A percentile compares a stretch with the other conserved stretches of the same genome.
Evolutionary conservation across 1,140 invertebrate genomes (phyloP).

Genomic region (Apis florea): DNA sequence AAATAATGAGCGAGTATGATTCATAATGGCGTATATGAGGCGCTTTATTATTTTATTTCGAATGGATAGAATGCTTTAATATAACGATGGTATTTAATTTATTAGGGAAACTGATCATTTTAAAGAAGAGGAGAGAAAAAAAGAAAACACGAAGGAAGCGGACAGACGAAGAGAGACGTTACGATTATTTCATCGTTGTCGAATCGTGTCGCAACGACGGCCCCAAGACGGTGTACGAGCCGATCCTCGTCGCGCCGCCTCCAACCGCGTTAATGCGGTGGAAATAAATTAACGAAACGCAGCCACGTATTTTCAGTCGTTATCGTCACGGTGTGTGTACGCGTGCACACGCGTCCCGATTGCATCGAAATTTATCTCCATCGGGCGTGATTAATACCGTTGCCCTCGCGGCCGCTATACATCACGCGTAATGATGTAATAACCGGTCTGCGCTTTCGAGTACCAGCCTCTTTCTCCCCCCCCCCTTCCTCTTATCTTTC

Average conservation of each 20-base stretch:
- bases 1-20: conserved; percentile 3
- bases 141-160: too few species aligned
- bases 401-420: conserved; percentile 33
- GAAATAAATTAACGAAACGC: conserved; percentile 53
- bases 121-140: too few species aligned
- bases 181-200: conserved; percentile 15
- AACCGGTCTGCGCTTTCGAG: conserved; percentile 51
- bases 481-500: neutral
- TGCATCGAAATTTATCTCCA: conserved; percentile 59
- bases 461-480: conserved; percentile 2
- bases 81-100: too few species aligned
- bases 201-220: conserved; percentile 6
- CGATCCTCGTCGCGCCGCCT: neutral
- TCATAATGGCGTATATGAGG: neutral
- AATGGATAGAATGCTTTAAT: neutral
- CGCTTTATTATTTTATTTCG: neutral
- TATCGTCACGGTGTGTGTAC: conserved; percentile 45
- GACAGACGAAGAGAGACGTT: neutral
- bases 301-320: conserved; percentile 52
- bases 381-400: conserved; percentile 53
- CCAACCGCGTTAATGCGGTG: conserved; percentile 12
- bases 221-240: neutral
- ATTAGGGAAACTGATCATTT: too few species aligned
- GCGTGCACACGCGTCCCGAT: conserved; percentile 44
- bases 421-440: conserved; percentile 64